These are phyloP conservation scores for Drosophila saltans DNA, from an alignment of 1,140 invertebrate genomes.

Conservation along the genomic window DNA sequence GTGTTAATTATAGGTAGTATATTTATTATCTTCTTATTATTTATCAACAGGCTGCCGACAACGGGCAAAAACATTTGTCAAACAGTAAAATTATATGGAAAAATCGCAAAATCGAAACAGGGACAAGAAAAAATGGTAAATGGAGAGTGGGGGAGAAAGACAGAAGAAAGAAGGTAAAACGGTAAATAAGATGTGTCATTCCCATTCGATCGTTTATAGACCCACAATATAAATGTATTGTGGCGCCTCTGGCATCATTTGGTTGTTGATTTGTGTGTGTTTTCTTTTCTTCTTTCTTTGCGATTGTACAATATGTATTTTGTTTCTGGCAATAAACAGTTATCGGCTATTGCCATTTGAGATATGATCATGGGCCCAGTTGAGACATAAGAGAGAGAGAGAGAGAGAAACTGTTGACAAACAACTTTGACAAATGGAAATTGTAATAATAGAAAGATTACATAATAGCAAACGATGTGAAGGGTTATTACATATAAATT, in stretches of 20 bases:
- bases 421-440: background rate
- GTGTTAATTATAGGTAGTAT: conserved; percentile 31
- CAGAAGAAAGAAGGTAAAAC: conserved; percentile 13
- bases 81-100: conserved; percentile 27
- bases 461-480: background rate
- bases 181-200: conserved; percentile 49
- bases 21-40: conserved; percentile 18
- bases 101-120: conserved; percentile 11
- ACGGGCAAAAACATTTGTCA: background rate
- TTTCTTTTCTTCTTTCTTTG: background rate
- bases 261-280: conserved; percentile 34
- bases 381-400: background rate
- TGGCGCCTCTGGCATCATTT: conserved; percentile 35
- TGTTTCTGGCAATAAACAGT: conserved; percentile 30
- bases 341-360: conserved; percentile 31
- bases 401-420: background rate
- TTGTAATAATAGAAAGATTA: conserved; percentile 1
- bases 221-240: conserved; percentile 28
- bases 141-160: background rate
- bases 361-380: background rate
- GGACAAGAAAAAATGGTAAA: conserved; percentile 17
- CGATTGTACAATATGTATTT: background rate
- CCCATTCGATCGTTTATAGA: conserved; percentile 3
- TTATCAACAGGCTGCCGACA: conserved; percentile 26
- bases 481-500: background rate